These are phyloP conservation scores for Cryptoleucopteryx plumbea DNA, from an alignment of 2,113 vertebrate species.

Conservation along the genomic window DNA sequence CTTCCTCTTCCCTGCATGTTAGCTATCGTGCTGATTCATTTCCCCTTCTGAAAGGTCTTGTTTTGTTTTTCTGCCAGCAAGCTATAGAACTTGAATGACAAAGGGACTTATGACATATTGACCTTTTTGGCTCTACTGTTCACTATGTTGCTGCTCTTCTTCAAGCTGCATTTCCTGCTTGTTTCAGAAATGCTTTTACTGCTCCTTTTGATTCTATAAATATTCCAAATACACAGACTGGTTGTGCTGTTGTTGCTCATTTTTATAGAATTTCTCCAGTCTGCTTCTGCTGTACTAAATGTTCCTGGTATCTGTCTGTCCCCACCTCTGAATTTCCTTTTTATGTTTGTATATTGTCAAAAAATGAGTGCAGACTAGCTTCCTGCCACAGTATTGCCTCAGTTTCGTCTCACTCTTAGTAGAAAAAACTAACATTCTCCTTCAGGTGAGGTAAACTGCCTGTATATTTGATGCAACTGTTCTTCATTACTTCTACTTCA, in stretches of 20 bases:
- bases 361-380: background rate
- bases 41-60: background rate
- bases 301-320: background rate
- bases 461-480: background rate
- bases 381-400: background rate
- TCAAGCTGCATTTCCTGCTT: background rate
- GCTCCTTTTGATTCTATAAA: background rate
- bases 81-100: background rate
- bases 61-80: background rate
- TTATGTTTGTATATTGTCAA: background rate
- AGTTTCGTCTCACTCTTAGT: background rate
- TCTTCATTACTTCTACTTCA: background rate
- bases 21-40: background rate
- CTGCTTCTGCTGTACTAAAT: background rate
- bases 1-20: background rate
- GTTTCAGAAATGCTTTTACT: background rate
- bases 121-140: background rate
- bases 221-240: background rate
- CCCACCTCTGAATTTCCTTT: background rate
- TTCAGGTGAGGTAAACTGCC: background rate
- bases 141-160: background rate
- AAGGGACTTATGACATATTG: background rate
- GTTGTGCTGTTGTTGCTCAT: background rate
- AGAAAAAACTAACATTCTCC: background rate
- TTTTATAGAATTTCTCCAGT: background rate